Evolutionary conservation across 2,113 vertebrate species (phyloP), one percentile per base, ranked within the genome.

Genomic region (Laterallus jamaicensis): DNA sequence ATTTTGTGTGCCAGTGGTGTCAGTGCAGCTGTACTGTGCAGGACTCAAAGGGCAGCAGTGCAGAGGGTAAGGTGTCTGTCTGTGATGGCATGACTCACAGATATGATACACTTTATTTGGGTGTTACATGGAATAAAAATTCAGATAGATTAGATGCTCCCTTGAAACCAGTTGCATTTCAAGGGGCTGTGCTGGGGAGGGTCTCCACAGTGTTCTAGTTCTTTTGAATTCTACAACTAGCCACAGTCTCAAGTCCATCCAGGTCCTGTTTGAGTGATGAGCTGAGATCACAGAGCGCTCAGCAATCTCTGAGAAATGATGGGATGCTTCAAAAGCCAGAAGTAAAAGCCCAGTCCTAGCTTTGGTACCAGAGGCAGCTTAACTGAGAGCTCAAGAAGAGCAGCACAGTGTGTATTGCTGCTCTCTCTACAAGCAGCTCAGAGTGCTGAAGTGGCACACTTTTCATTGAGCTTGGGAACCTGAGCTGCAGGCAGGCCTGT

Each of bases 1-100:
- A 0, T 62, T 71, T 40, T 0, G 0, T 17, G 15, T 67, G 44
- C 37, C 17, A 0, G 0, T 73, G 66, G 47, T 25, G 22, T 52
- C 24, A 62, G 21, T 19, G 63, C 54, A 82, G 31, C 9, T 70
- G 39, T 55, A 11, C 31, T 54, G 18, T 35, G 15, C 29, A 66
- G 44, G 35, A 17, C 32, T 42, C 15, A 4, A 20, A 73, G 59
- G 31, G 31, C 20, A 54, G 25, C 16, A 32, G 40, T 20, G 15
- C 12, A 58, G 71, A 13, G 67, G 21, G 60, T 15, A 17, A 17
- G 11, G 32, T 55, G 42, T 59, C 85, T 69, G 32, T 37, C n/a
- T 15, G 2, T 31, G 29, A 18, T 26, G 71, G 25, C 7, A 12
- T 58, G 42, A 76, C 24, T 71, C 76, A 54, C 52, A 54, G 59